Percentiles rank a stretch among this genome's conserved stretches.
Conservation (phyloP, 2,113 vertebrate species). For the Piprites chloris region DNA sequence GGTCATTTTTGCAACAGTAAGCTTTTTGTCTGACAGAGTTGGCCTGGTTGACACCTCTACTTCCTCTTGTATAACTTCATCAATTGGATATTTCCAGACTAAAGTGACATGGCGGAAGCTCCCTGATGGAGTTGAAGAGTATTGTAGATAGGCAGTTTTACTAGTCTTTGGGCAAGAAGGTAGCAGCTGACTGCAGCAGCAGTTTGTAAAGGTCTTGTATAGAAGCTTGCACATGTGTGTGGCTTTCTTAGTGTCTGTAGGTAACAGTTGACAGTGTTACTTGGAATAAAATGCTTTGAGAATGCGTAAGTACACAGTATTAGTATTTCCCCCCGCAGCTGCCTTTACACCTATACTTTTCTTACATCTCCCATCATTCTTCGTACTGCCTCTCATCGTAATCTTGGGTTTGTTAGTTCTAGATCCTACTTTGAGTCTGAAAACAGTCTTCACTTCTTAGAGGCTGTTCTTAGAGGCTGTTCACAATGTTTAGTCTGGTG, state of each 20-base stretch:
- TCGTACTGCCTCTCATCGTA: neutral
- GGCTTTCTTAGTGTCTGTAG: neutral
- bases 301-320: neutral
- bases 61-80: neutral
- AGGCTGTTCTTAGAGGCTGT: neutral
- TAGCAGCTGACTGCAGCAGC: neutral
- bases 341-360: neutral
- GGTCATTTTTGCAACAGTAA: neutral
- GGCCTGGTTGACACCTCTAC: neutral
- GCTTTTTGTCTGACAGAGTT: neutral
- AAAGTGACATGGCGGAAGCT: neutral
- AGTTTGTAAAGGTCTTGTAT: neutral
- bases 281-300: neutral
- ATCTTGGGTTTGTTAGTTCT: neutral
- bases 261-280: neutral
- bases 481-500: neutral
- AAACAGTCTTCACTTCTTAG: neutral
- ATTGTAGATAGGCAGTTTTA: neutral
- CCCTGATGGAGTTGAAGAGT: neutral
- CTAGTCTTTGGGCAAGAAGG: neutral
- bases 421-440: neutral
- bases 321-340: neutral
- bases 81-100: neutral
- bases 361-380: neutral
- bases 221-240: neutral